A percentile compares a stretch with the other conserved stretches of the same genome.
Conservation (phyloP, 1,140 invertebrate species). For the Pachyrhynchus sulphureomaculatus region DNA sequence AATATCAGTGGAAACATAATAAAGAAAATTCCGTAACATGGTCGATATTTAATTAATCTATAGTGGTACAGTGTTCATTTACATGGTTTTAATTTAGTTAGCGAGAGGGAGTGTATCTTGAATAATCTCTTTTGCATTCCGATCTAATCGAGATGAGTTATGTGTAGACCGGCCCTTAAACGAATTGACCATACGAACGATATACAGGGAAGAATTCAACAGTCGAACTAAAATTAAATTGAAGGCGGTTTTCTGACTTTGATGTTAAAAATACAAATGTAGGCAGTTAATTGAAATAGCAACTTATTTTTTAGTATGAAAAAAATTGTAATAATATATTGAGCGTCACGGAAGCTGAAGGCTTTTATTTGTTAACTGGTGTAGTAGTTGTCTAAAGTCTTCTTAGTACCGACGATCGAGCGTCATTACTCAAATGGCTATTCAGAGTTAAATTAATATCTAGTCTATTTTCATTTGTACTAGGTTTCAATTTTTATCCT, state of each 20-base stretch:
- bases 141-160: slow-evolving; percentile 42
- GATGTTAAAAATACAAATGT: slow-evolving; percentile 17
- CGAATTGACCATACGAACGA: slow-evolving; percentile 22
- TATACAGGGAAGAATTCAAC: slow-evolving; percentile 23
- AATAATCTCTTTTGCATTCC: slow-evolving; percentile 39
- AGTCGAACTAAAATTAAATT: slow-evolving; percentile 27
- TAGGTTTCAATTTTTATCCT: too few relatives aligned
- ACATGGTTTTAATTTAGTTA: slow-evolving; percentile 39
- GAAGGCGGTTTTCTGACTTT: slow-evolving; percentile 16
- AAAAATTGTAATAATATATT: too few relatives aligned
- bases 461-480: too few relatives aligned
- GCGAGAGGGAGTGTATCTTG: slow-evolving; percentile 33
- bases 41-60: slow-evolving; percentile 38
- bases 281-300: too few relatives aligned
- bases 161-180: slow-evolving; percentile 33
- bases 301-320: too few relatives aligned
- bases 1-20: too few relatives aligned
- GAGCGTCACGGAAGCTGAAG: too few relatives aligned
- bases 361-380: too few relatives aligned
- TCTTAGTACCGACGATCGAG: neutral
- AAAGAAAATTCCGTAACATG: neutral
- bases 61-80: slow-evolving; percentile 33
- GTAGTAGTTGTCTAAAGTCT: too few relatives aligned
- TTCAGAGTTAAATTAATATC: too few relatives aligned
- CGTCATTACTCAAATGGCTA: neutral